Conservation (phyloP, 2,113 vertebrate genomes). For the Edolisoma coerulescens region DNA sequence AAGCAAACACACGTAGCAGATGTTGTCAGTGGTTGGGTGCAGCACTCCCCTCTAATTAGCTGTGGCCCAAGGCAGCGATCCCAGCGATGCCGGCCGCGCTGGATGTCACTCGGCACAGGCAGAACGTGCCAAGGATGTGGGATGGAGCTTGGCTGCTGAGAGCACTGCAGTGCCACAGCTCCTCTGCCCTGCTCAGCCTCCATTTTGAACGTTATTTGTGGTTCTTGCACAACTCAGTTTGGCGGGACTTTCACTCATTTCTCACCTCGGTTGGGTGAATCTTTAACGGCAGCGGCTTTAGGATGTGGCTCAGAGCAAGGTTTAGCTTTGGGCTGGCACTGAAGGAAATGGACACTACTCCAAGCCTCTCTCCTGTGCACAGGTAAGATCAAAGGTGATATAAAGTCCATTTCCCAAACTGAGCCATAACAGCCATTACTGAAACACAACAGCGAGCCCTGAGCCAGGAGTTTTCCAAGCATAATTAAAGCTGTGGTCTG, state of each 20-base stretch:
- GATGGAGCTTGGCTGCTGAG: neutral
- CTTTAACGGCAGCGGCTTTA: neutral
- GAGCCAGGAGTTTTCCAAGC: neutral
- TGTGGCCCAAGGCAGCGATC: neutral
- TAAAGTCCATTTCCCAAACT: neutral
- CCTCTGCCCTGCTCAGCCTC: neutral
- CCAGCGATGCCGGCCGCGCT: neutral
- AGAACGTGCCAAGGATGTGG: neutral
- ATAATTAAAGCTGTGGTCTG: neutral
- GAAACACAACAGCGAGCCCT: neutral
- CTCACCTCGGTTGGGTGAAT: neutral
- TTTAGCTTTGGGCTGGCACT: neutral
- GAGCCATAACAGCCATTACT: neutral
- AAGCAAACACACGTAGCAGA: neutral
- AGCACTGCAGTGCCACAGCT: neutral
- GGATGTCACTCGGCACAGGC: neutral
- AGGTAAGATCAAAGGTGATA: neutral
- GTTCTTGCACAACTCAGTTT: neutral
- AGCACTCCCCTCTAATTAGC: constrained; percentile 27
- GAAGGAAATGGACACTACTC: neutral
- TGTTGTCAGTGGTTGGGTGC: neutral
- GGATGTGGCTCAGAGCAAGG: neutral
- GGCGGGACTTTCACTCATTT: neutral
- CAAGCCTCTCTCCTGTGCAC: neutral
- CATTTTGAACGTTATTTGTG: neutral